These are phyloP conservation scores for Montipora cactus DNA, from an alignment of 64 coral and sea anemone species.

Conservation along the genomic window DNA sequence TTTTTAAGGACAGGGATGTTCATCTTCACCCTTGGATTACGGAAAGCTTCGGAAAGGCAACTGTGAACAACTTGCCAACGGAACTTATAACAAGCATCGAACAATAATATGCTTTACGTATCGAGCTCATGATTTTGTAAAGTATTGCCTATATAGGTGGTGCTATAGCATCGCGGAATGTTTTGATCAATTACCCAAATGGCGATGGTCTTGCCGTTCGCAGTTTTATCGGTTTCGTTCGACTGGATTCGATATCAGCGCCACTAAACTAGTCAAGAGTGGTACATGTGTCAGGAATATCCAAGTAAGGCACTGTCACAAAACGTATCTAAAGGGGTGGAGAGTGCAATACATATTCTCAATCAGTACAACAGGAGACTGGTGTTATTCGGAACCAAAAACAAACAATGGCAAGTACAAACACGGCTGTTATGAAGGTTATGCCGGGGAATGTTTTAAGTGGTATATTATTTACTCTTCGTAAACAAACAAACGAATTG, in stretches of 20 bases:
- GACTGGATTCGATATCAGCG: not conserved
- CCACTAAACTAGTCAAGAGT: not conserved
- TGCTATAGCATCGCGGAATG: too few relatives aligned
- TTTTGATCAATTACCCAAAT: not conserved
- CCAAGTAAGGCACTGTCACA: not conserved
- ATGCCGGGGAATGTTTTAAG: too few relatives aligned
- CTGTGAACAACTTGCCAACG: not conserved
- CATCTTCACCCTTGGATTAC: not conserved
- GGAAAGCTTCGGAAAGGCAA: not conserved
- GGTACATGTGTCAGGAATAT: not conserved
- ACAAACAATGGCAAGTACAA: too few relatives aligned
- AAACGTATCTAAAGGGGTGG: not conserved
- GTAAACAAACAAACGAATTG: too few relatives aligned
- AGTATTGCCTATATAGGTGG: too few relatives aligned
- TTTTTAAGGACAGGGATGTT: not conserved
- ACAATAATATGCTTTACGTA: not conserved
- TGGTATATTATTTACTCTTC: too few relatives aligned
- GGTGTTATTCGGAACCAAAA: too few relatives aligned
- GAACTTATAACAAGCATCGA: too few relatives aligned
- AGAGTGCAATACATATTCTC: not conserved
- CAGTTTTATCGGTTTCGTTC: not conserved
- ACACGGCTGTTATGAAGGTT: too few relatives aligned
- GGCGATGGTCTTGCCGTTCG: not conserved
- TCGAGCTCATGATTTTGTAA: fast-evolving
- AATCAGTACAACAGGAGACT: too few relatives aligned